phyloP scores from a whole-genome alignment of 2,113 vertebrate species.

The Amazona guildingii region DNA sequence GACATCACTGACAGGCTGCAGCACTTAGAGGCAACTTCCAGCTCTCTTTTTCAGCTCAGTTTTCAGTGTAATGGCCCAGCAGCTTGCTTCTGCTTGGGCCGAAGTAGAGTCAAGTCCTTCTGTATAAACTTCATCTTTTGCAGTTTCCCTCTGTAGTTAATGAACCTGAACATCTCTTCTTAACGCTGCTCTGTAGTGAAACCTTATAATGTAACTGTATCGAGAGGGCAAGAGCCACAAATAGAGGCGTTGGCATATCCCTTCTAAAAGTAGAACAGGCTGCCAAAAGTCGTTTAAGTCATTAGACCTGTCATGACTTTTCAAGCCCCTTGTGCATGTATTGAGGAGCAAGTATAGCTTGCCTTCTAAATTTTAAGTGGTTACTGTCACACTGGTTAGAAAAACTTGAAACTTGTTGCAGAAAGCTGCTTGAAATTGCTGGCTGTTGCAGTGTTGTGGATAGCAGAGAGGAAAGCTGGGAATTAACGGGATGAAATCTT shows the following conservation, averaged over 20 bases:
- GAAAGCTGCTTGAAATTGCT: neutral
- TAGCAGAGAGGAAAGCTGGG: neutral
- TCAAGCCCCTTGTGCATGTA: neutral
- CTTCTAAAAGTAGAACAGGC: neutral
- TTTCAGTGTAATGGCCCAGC: neutral
- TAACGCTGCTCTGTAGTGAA: neutral
- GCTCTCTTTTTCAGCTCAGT: neutral
- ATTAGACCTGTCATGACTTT: neutral
- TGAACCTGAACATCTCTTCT: neutral
- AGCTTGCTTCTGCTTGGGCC: neutral
- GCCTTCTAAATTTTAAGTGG: neutral
- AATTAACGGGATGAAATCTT: neutral
- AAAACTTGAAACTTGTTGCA: neutral
- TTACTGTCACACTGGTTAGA: neutral
- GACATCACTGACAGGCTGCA: neutral
- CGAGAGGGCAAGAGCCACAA: neutral
- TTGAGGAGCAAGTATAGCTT: neutral
- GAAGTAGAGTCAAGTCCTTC: neutral
- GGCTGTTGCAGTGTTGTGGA: neutral
- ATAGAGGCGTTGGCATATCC: neutral
- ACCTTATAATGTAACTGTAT: neutral
- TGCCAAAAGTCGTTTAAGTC: neutral
- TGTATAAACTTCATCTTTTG: neutral
- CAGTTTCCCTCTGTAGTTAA: neutral
- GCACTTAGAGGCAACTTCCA: neutral